Conservation (phyloP, 2,888 invertebrate species). For the Tetranychus truncatus region DNA sequence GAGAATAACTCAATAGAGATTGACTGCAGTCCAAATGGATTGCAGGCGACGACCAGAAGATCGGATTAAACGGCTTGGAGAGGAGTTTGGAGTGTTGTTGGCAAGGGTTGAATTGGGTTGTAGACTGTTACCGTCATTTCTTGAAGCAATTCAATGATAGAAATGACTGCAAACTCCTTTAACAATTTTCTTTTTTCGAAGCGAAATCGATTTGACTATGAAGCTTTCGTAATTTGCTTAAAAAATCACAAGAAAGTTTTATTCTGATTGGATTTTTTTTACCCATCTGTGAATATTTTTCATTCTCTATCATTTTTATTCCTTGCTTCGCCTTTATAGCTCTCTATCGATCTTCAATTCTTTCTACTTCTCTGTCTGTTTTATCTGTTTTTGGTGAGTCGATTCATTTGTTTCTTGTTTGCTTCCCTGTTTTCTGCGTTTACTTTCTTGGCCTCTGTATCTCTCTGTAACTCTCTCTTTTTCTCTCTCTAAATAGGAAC, state of each 20-base stretch:
- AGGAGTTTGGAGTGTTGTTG: neutral
- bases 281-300: neutral
- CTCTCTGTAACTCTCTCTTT: no score
- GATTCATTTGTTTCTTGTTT: no score
- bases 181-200: no score
- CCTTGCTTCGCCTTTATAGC: neutral
- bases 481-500: neutral
- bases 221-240: neutral
- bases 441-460: neutral
- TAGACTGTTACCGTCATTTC: no score
- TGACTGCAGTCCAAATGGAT: conserved; percentile 23
- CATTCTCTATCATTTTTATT: neutral
- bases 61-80: neutral
- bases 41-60: conserved; percentile 23
- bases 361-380: no score
- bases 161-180: no score
- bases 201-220: no score
- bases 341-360: neutral
- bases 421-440: neutral
- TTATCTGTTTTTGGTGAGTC: no score
- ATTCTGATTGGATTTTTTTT: no score
- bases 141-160: no score
- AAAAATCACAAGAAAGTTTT: no score
- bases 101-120: neutral
- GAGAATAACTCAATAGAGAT: no score